These are phyloP conservation scores for Fulica atra DNA, from an alignment of 2,113 vertebrate species.

Conservation along the genomic window DNA sequence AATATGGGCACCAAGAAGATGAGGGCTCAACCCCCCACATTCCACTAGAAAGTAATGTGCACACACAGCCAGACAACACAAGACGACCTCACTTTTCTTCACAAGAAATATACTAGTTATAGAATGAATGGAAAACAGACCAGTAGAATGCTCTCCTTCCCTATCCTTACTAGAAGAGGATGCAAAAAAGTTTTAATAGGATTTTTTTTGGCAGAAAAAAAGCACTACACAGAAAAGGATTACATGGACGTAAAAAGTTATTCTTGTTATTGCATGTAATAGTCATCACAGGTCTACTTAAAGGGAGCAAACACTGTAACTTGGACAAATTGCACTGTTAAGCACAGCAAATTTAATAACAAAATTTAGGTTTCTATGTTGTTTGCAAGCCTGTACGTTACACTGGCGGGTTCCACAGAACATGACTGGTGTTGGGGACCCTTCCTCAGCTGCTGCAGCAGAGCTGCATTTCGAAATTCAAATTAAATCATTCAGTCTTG, in stretches of 20 bases:
- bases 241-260: neutral
- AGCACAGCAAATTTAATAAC: neutral
- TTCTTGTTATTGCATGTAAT: neutral
- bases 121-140: neutral
- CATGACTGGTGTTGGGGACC: neutral
- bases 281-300: neutral
- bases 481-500: neutral
- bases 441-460: neutral
- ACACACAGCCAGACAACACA: neutral
- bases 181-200: neutral
- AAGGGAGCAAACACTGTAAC: neutral
- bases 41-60: neutral
- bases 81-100: neutral
- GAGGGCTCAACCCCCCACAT: accelerated
- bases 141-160: neutral
- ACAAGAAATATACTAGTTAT: neutral
- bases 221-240: neutral
- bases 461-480: neutral
- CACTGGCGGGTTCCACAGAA: neutral
- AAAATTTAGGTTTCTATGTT: neutral
- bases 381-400: neutral
- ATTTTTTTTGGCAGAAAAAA: neutral
- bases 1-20: neutral
- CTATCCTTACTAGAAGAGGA: neutral
- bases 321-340: neutral